Evolutionary conservation across 2,113 vertebrate genomes (phyloP), one percentile per base, ranked within the genome.

Genomic region (Siniperca knerii): DNA sequence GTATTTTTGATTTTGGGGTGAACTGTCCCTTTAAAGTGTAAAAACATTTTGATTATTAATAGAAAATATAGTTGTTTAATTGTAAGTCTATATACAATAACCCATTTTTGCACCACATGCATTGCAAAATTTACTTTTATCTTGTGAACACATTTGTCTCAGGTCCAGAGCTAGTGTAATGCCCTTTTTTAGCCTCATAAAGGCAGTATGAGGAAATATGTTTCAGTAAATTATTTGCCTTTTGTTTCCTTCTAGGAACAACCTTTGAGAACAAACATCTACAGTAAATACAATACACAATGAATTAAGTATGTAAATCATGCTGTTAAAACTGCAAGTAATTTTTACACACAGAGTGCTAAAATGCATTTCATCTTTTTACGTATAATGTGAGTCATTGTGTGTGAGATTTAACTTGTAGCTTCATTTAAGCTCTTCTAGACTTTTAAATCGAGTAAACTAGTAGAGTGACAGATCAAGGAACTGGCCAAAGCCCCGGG

Each of bases 201-300:
- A 20, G 23, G 33, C 0, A 7, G 54, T 4, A 84, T 80, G 73
- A 82, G 83, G 83, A 89, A 89, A 40, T 6, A n/a, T 4, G 25
- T 60, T 57, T 52, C 29, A 1, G 15, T 16, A 0, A 65, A 69
- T 46, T 1, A 20, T 29, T 7, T 35, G 4, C 1, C 40, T 29
- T 70, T 82, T 80, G 18, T 71, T 79, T 79, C 21, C 66, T 73
- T 69, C 25, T 23, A 0, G 2, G 1, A 1, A 21, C n/a, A 37
- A 25, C n/a, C 16, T 69, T 44, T 11, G 11, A 52, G 5, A 77
- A 25, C 3, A 70, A 15, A 29, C 23, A 16, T 68, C 25, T 71
- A 35, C 72, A 74, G 42, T 18, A 23, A n/a, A 37, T 18, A 50
- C 44, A 46, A 50, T 2, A 33, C 67, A 54, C n/a, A 77, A 25